Conservation (phyloP, 53 echinoderm and acorn worm species). For the Holothuria scabra region DNA sequence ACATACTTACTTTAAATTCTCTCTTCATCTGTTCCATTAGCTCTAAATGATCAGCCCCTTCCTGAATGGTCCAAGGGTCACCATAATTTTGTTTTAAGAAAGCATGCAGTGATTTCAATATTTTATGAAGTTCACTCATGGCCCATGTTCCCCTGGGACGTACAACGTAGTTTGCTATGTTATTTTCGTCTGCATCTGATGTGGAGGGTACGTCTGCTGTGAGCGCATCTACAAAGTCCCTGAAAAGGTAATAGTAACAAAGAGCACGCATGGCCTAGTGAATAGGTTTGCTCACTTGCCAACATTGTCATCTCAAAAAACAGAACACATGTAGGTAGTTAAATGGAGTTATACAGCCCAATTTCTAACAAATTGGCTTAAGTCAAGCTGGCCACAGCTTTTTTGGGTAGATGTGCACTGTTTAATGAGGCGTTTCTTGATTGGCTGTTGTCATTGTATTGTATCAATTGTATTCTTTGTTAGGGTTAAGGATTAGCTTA, state of each 20-base stretch:
- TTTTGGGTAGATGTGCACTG: too few relatives aligned
- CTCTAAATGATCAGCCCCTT: conserved; percentile 65
- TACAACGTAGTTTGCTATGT: conserved; percentile 11
- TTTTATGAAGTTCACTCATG: conserved; percentile 77
- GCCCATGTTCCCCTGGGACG: conserved; percentile 89
- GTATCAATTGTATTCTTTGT: too few relatives aligned
- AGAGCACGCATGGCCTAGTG: too few relatives aligned
- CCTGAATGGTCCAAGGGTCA: conserved; percentile 56
- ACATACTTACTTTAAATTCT: conserved; percentile 83
- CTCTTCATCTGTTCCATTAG: conserved; percentile 86
- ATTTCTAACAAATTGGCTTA: too few relatives aligned
- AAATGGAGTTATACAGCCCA: too few relatives aligned
- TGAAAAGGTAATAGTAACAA: background rate
- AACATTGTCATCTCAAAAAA: too few relatives aligned
- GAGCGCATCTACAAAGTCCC: background rate
- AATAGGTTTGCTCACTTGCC: too few relatives aligned
- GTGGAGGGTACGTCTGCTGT: conserved; percentile 7
- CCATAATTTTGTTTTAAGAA: conserved; percentile 59
- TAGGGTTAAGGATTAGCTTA: too few relatives aligned
- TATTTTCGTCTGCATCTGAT: background rate
- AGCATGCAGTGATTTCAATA: conserved; percentile 64
- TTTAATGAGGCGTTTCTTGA: too few relatives aligned
- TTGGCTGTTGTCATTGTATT: too few relatives aligned
- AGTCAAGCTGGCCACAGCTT: too few relatives aligned
- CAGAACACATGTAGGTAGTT: too few relatives aligned